These are phyloP conservation scores for Muscicapa comitata DNA, from an alignment of 2,797 vertebrate genomes.

Conservation along the genomic window DNA sequence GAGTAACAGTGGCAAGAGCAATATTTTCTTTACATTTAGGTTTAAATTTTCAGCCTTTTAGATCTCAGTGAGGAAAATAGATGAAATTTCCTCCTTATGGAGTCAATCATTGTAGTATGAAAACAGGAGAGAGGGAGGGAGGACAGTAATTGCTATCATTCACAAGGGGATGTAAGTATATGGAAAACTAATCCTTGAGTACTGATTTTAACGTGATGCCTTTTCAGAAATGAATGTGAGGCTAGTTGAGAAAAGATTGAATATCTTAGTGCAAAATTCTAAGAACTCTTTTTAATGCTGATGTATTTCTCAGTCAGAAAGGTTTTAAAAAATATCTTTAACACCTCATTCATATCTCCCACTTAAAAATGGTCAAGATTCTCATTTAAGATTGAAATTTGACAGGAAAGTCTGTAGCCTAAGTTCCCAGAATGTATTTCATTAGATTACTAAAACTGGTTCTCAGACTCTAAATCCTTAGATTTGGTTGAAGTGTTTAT, in stretches of 20 bases:
- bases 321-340: neutral
- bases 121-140: neutral
- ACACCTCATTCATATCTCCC: neutral
- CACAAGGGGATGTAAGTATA: neutral
- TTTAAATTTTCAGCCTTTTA: neutral
- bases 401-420: neutral
- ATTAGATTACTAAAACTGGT: neutral
- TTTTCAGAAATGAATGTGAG: neutral
- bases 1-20: neutral
- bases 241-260: neutral
- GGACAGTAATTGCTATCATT: neutral
- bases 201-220: neutral
- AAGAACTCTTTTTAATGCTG: neutral
- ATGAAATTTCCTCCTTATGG: neutral
- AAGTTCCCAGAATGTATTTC: neutral
- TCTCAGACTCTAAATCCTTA: neutral
- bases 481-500: neutral
- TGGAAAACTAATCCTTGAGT: neutral
- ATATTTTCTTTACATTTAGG: neutral
- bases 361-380: neutral
- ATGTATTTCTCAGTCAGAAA: neutral
- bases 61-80: neutral
- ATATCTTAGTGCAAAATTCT: neutral
- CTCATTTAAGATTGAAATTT: neutral
- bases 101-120: neutral